phyloP scores from a whole-genome alignment of 1,140 invertebrate genomes.

The Lepidurus apus region DNA sequence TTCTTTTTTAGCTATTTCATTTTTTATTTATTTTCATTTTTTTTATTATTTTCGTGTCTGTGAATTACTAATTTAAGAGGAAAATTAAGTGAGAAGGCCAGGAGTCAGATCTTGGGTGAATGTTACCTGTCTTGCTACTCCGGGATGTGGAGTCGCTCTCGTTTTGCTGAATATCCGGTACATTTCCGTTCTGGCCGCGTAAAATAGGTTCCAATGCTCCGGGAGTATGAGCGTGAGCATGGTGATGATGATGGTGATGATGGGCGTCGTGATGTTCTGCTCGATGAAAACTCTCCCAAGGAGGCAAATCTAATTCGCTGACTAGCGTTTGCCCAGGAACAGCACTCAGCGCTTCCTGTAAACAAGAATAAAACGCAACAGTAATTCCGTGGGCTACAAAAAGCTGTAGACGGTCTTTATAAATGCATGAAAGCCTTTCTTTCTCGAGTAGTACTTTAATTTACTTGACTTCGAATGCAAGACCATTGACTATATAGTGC shows the following conservation, averaged over 20 bases:
- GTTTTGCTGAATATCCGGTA: constrained; percentile 1
- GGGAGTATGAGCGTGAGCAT: background rate
- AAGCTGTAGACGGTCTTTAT: too few relatives aligned
- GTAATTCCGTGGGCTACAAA: background rate
- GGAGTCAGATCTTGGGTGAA: background rate
- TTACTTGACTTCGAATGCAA: too few relatives aligned
- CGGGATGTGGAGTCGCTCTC: background rate
- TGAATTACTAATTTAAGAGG: background rate
- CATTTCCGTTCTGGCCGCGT: background rate
- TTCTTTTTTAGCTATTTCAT: too few relatives aligned
- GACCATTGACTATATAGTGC: too few relatives aligned
- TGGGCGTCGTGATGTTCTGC: background rate
- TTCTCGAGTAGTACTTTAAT: too few relatives aligned
- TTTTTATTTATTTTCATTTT: background rate
- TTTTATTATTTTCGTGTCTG: background rate
- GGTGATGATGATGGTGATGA: constrained; percentile 14
- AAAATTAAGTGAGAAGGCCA: background rate
- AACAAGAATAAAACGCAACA: background rate
- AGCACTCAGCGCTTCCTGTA: background rate
- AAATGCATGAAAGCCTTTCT: too few relatives aligned
- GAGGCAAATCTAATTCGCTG: background rate
- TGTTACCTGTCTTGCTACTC: background rate
- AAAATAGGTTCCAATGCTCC: background rate
- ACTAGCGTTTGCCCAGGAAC: constrained; percentile 17
- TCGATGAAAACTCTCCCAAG: constrained; percentile 7